phyloP scores from a whole-genome alignment of 2,888 invertebrate genomes.

The Coremacera marginata region DNA sequence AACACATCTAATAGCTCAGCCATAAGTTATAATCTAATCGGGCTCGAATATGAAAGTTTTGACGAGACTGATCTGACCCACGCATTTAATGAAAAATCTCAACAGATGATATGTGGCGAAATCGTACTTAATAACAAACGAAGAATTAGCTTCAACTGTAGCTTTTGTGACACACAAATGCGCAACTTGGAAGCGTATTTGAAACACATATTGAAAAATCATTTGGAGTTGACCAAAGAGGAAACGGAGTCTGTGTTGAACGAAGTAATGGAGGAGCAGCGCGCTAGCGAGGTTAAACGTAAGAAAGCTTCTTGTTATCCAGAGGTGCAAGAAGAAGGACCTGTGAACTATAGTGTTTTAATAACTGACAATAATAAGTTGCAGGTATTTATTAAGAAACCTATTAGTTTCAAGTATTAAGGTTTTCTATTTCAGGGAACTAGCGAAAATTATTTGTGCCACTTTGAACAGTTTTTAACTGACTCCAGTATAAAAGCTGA shows the following conservation, averaged over 20 bases:
- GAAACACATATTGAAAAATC: background rate
- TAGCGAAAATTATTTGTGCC: background rate
- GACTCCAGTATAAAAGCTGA: background rate
- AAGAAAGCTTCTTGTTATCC: too few relatives aligned
- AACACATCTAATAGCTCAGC: too few relatives aligned
- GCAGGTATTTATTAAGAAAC: background rate
- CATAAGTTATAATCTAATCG: too few relatives aligned
- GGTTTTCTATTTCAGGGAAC: background rate
- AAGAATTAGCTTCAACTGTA: background rate
- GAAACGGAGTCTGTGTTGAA: background rate
- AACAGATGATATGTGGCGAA: background rate
- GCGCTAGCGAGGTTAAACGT: too few relatives aligned
- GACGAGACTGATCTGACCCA: background rate
- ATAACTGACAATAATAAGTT: background rate
- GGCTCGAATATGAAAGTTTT: too few relatives aligned
- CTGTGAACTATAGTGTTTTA: too few relatives aligned
- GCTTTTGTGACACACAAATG: background rate
- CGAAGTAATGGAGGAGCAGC: background rate
- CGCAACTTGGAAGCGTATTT: background rate
- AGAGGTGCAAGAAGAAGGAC: too few relatives aligned
- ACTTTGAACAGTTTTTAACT: background rate
- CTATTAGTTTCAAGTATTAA: background rate
- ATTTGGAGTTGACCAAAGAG: conserved; percentile 3
- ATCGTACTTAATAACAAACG: background rate
- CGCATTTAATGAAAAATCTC: background rate